phyloP scores from a whole-genome alignment of 23 tunicate species.

The Styela plicata region DNA sequence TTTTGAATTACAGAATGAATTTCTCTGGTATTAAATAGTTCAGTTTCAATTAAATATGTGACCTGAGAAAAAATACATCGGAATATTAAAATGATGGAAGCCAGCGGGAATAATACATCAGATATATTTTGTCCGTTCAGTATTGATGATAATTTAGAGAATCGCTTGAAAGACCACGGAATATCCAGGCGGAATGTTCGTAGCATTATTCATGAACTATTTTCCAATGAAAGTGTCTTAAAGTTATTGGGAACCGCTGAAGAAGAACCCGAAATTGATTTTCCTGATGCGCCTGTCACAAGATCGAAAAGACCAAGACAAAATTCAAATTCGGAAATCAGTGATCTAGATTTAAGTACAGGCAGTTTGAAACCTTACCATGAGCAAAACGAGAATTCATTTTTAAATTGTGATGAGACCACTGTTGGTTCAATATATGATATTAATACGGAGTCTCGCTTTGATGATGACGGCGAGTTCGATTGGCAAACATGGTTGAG shows the following conservation, averaged over 20 bases:
- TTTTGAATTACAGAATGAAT: no score
- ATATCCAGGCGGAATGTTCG: slow-evolving; percentile 16
- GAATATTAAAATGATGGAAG: no score
- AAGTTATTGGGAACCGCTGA: slow-evolving; percentile 6
- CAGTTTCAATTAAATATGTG: no score
- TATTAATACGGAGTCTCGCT: not conserved
- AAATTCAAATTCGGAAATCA: not conserved
- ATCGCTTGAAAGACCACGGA: slow-evolving; percentile 19
- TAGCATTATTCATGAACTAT: slow-evolving; percentile 19
- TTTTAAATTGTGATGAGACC: not conserved
- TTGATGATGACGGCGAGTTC: slow-evolving; percentile 22
- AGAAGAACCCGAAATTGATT: not conserved
- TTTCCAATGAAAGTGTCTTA: slow-evolving; percentile 25
- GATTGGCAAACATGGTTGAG: slow-evolving; percentile 19
- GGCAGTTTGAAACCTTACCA: not conserved
- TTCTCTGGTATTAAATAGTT: no score
- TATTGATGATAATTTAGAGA: slow-evolving; percentile 18
- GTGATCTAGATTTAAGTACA: not conserved
- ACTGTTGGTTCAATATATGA: not conserved
- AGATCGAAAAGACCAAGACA: slow-evolving; percentile 9
- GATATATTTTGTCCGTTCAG: no score
- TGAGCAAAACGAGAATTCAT: not conserved
- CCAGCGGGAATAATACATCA: no score
- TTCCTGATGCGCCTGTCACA: slow-evolving; percentile 10
- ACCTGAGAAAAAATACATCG: no score